These are phyloP conservation scores for Margaritifera margaritifera DNA, from an alignment of 2,888 invertebrate species.

Conservation along the genomic window DNA sequence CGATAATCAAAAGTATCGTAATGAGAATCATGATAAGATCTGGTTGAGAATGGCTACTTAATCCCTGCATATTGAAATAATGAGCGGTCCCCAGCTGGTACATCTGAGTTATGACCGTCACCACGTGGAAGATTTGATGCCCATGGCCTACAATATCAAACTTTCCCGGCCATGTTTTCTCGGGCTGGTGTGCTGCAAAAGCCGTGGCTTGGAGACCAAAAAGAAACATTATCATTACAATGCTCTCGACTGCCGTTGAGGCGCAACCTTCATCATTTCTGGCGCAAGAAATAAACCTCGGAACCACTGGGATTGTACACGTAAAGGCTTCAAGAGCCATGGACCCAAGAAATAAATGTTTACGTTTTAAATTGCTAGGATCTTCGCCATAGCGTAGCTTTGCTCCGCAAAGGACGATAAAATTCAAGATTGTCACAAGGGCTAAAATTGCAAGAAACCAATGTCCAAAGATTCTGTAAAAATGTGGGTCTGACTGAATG, in stretches of 20 bases:
- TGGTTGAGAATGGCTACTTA: constrained; percentile 29
- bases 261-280: constrained; percentile 28
- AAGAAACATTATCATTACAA: constrained; percentile 21
- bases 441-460: constrained; percentile 29
- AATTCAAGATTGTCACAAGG: constrained; percentile 35
- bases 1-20: too few relatives aligned
- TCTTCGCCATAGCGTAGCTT: constrained; percentile 43
- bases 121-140: constrained; percentile 46
- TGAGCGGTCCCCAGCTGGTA: constrained; percentile 32
- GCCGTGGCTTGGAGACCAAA: constrained; percentile 38
- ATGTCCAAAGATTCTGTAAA: constrained; percentile 19
- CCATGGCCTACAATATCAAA: constrained; percentile 60
- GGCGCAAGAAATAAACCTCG: constrained; percentile 36
- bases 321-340: constrained; percentile 32
- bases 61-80: constrained; percentile 21
- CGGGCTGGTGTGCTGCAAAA: constrained; percentile 56
- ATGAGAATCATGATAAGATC: constrained; percentile 8
- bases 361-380: constrained; percentile 39
- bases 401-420: constrained; percentile 32
- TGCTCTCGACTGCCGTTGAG: constrained; percentile 30
- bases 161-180: constrained; percentile 53
- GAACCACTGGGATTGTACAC: constrained; percentile 32
- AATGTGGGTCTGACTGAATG: constrained; percentile 26
- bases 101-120: constrained; percentile 36
- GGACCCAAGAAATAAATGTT: constrained; percentile 36